A percentile compares a stretch with the other conserved stretches of the same genome.
phyloP scores from a whole-genome alignment of 2,797 vertebrate species.

The Pampus argenteus region DNA sequence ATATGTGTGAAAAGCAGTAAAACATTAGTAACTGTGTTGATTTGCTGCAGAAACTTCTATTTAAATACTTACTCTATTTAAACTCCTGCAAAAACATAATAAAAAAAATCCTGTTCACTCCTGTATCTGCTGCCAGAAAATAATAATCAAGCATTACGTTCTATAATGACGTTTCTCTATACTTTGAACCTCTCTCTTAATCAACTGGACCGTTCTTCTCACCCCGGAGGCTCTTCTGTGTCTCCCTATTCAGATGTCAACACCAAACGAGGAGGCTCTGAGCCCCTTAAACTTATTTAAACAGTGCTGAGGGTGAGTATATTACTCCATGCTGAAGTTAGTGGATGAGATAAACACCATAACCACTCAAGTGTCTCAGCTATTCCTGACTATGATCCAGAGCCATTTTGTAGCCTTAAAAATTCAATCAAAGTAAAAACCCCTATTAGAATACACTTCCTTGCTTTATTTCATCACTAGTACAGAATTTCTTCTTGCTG shows the following conservation, averaged over 20 bases:
- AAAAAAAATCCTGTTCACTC: background rate
- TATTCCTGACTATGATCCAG: slow-evolving; percentile 34
- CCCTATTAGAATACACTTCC: slow-evolving; percentile 1
- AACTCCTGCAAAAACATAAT: background rate
- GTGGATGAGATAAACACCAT: slow-evolving; percentile 67
- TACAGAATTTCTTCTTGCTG: slow-evolving; percentile 14
- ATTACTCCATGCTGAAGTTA: slow-evolving; percentile 59
- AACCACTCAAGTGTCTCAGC: slow-evolving; percentile 49
- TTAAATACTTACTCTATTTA: slow-evolving; percentile 23
- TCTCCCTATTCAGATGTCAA: slow-evolving; percentile 57
- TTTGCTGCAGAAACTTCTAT: slow-evolving; percentile 35
- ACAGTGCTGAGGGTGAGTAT: slow-evolving; percentile 62
- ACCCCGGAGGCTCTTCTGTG: slow-evolving; percentile 32
- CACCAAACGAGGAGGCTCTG: slow-evolving; percentile 51
- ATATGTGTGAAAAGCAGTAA: slow-evolving; percentile 21
- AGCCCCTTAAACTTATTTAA: slow-evolving; percentile 74
- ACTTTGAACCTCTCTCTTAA: slow-evolving; percentile 52
- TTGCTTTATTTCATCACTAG: slow-evolving; percentile 30
- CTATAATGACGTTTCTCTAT: slow-evolving; percentile 28
- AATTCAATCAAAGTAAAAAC: slow-evolving; percentile 12
- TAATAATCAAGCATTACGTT: slow-evolving; percentile 19
- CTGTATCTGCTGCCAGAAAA: slow-evolving; percentile 13
- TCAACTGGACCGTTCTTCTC: slow-evolving; percentile 43
- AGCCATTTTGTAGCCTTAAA: slow-evolving; percentile 32
- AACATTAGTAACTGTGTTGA: slow-evolving; percentile 26